Base-by-base conservation (phyloP, 1,140 invertebrate species). In the Battus philenor region DNA sequence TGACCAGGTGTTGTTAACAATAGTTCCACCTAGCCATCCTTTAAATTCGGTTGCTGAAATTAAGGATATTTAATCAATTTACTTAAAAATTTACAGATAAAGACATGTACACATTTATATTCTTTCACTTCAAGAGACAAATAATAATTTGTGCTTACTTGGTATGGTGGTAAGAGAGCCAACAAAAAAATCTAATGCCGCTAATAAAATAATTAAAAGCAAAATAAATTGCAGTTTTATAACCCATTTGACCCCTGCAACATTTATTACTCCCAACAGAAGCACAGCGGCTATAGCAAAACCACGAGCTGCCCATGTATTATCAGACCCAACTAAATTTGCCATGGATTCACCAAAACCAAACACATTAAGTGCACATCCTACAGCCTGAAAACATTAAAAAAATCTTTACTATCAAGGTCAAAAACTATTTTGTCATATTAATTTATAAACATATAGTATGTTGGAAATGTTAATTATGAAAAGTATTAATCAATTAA, bases 331-430 rank as follows among this genome's bases (percentile, higher is more conserved):
- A 9, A 97, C 89, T 7, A 98, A 81, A 34, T 91, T 91, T 9
- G 95, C 94, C 89, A 99, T 94, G 1, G 96, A 96, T 87, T 98
- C 97, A 34, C 97, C 97, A 87, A 99, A 98, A 64, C 97, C 97
- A 77, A 94, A 91, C 6, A 98, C 95, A 87, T 98, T 97, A 26
- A 99, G 86, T 5, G 96, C 96, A 88, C 96, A 98, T 52, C 96
- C 95, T 0, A 98, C 97, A 50, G 96, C 95, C 95, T 97, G 68
- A 17, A 68, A 68, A 16, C 9, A 2, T 27, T 27, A 4, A 50
- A 47, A 45, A 54, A 11, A 39, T 22, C 10, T 5, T 9, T 39
- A 12, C 10, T 34, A 2, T n/a, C n/a, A n/a, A n/a, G n/a, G n/a
- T n/a, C n/a, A n/a, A n/a, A n/a, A n/a, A n/a, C n/a, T n/a, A n/a